Evolutionary conservation across 2,888 invertebrate species (phyloP), one percentile per base, ranked within the genome.

Genomic region (Iselma pallidipennis): DNA sequence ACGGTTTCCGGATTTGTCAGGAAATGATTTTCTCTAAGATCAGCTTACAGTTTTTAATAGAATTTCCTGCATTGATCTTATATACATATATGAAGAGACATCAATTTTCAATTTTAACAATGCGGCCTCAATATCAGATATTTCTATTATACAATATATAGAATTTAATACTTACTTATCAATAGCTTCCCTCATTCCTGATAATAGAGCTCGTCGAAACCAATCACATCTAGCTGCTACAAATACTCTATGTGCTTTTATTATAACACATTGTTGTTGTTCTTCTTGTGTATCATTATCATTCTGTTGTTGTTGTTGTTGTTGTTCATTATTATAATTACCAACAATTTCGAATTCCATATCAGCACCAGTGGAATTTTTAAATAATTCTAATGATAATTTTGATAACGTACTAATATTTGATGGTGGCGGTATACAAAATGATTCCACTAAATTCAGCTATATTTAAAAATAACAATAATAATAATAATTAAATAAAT

Each of bases 151-250:
- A 14, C n/a, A 49, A 10, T 49, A 49, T 16, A 49, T 25, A 45
- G 7, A 7, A 23, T 31, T 10, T n/a, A n/a, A n/a, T n/a, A 70
- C 77, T 71, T 76, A 88, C 88, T 86, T 87, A 74, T 88, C 86
- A 66, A 90, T 89, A 23, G 88, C 86, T 80, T 90, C 90, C 71
- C 86, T 83, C 90, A 90, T 90, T 53, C 89, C 90, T 52, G 88
- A 89, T 49, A 88, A 82, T 14, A 90, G 78, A 1, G 89, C 90
- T 68, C 89, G 82, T 51, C 88, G 82, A 75, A 89, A 89, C 89
- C 89, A 89, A 75, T 89, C 88, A 79, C 89, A 89, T 55, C 88
- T 81, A 1, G 89, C 83, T 3, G 89, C 88, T 12, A 89, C 86
- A 61, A 89, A 85, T 10, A 89, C 88, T 59, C 89, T 82, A 77